Conservation (phyloP, 2,888 invertebrate species). For the Diarsia dahlii region DNA sequence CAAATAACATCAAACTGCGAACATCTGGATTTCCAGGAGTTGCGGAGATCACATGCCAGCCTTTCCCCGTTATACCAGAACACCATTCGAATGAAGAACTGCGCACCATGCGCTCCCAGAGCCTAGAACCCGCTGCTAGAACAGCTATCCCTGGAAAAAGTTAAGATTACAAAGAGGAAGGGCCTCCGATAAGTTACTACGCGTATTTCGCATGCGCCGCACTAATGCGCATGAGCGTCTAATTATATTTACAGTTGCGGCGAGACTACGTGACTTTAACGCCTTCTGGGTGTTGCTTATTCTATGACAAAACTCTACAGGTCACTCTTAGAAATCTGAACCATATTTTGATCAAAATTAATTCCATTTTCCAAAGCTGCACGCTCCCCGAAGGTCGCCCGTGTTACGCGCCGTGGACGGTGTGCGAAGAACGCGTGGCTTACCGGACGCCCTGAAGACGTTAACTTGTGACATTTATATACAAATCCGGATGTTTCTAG, state of each 20-base stretch:
- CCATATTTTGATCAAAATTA: neutral
- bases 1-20: slow-evolving; percentile 45
- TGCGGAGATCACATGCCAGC: slow-evolving; percentile 56
- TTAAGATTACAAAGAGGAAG: slow-evolving; percentile 53
- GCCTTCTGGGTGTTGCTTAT: slow-evolving; percentile 23
- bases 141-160: slow-evolving; percentile 50
- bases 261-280: slow-evolving; percentile 31
- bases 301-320: slow-evolving; percentile 21
- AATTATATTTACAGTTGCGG: slow-evolving; percentile 27
- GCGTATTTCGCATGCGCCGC: slow-evolving; percentile 50
- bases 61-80: slow-evolving; percentile 48
- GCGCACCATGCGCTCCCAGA: slow-evolving; percentile 43
- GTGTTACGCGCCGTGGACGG: slow-evolving; percentile 44
- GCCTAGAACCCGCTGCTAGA: slow-evolving; percentile 44
- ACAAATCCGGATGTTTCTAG: slow-evolving; percentile 80
- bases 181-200: slow-evolving; percentile 53
- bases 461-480: slow-evolving; percentile 29
- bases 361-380: slow-evolving; percentile 25
- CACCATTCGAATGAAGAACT: slow-evolving; percentile 42
- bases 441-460: slow-evolving; percentile 36
- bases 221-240: slow-evolving; percentile 35
- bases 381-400: slow-evolving; percentile 30
- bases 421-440: slow-evolving; percentile 54
- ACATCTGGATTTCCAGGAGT: slow-evolving; percentile 54
- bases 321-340: slow-evolving; percentile 21